Evolutionary conservation across 2,888 invertebrate genomes (phyloP).

Genomic region (Aphodius granarius): DNA sequence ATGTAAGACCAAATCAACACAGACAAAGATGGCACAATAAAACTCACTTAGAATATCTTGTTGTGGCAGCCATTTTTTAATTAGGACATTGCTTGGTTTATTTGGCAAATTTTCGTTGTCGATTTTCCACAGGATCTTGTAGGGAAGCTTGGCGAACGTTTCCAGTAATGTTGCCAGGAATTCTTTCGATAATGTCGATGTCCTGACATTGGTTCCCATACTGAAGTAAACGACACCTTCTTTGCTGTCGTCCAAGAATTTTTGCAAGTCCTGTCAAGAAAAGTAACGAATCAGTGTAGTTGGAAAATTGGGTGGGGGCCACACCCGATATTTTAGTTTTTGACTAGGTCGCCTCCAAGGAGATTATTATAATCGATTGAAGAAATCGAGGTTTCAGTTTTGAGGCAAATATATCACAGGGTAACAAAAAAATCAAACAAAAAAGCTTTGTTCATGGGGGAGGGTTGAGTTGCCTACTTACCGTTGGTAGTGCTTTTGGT

Average conservation of each 20-base stretch:
- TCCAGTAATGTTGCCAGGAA: slow-evolving; percentile 43
- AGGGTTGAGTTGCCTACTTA: too few relatives aligned
- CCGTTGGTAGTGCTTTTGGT: slow-evolving; percentile 41
- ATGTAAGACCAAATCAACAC: too few relatives aligned
- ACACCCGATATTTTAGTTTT: not conserved
- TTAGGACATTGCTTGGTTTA: slow-evolving; percentile 48
- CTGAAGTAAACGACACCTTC: slow-evolving; percentile 53
- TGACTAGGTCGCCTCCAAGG: not conserved
- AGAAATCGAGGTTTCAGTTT: too few relatives aligned
- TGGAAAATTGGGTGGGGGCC: too few relatives aligned
- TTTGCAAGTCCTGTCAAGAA: slow-evolving; percentile 44
- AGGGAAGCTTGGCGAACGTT: slow-evolving; percentile 50
- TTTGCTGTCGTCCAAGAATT: slow-evolving; percentile 44
- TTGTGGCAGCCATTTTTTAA: slow-evolving; percentile 52
- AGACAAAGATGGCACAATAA: too few relatives aligned
- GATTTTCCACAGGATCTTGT: slow-evolving; percentile 55
- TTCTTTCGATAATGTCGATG: slow-evolving; percentile 42
- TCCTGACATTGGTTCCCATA: slow-evolving; percentile 52
- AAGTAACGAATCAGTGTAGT: not conserved
- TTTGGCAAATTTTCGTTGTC: slow-evolving; percentile 45
- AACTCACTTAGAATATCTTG: slow-evolving; percentile 48
- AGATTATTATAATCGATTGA: too few relatives aligned
- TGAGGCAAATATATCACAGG: too few relatives aligned
- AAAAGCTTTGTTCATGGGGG: too few relatives aligned
- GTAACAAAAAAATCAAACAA: not conserved